Conservation (phyloP, 1,140 invertebrate genomes). For the Anoplophora glabripennis region DNA sequence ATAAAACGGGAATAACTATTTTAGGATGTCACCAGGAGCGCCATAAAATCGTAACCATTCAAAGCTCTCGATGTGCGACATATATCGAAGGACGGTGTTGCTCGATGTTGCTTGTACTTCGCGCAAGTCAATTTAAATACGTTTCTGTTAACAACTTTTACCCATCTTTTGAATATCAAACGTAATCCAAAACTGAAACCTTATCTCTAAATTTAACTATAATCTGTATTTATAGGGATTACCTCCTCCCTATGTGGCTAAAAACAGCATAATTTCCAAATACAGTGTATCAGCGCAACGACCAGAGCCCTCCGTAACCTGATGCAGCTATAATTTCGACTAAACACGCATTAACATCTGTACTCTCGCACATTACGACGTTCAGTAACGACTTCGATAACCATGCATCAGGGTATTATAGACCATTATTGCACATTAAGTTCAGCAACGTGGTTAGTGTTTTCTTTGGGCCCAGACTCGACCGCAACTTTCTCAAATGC, state of each 20-base stretch:
- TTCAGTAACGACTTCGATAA: slow-evolving; percentile 28
- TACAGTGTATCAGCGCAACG: slow-evolving; percentile 16
- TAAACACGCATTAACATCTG: slow-evolving; percentile 24
- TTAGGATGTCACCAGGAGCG: neutral
- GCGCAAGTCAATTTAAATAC: too few species aligned
- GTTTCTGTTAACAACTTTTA: too few species aligned
- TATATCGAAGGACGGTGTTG: too few species aligned
- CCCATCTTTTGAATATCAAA: neutral
- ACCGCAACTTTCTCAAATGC: neutral
- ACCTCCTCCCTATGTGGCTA: neutral
- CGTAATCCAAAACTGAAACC: neutral
- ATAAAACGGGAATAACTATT: neutral
- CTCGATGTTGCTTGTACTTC: too few species aligned
- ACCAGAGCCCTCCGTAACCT: slow-evolving; percentile 11
- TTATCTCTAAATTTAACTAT: neutral
- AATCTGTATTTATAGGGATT: neutral
- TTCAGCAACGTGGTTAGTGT: slow-evolving; percentile 16
- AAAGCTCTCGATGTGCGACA: neutral
- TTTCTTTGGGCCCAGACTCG: neutral
- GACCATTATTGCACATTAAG: slow-evolving; percentile 29
- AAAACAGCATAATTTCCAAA: slow-evolving; percentile 10
- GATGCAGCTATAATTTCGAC: slow-evolving; percentile 27
- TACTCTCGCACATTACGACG: slow-evolving; percentile 30
- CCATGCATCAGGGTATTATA: slow-evolving; percentile 29
- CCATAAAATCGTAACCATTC: neutral